These are phyloP conservation scores for Graptemys geographica DNA, from an alignment of 2,797 vertebrate species.

Conservation along the genomic window DNA sequence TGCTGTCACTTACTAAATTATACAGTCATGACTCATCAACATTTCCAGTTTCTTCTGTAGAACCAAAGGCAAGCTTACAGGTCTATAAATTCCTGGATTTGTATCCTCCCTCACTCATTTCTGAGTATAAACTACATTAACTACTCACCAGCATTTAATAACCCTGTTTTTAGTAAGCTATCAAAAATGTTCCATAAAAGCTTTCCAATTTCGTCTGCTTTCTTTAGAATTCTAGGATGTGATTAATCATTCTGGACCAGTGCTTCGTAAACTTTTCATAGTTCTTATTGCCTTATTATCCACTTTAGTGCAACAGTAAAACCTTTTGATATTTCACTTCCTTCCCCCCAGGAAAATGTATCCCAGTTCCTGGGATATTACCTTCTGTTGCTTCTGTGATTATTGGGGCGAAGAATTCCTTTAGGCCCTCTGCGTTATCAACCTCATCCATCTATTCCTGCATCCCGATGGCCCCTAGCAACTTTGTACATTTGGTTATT, in stretches of 20 bases:
- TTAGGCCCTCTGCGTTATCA: slow-evolving; percentile 54
- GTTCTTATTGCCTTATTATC: slow-evolving; percentile 71
- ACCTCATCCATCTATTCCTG: slow-evolving; percentile 57
- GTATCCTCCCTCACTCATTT: not conserved
- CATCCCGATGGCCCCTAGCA: not conserved
- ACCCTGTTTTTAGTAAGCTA: slow-evolving; percentile 19
- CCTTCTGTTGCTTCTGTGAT: slow-evolving; percentile 70
- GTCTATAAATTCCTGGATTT: not conserved
- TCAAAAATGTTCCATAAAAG: slow-evolving; percentile 10
- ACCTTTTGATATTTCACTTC: slow-evolving; percentile 71
- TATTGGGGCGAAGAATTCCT: slow-evolving; percentile 69
- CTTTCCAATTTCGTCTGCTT: slow-evolving; percentile 18
- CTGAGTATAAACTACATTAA: not conserved
- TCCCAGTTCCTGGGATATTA: slow-evolving; percentile 56
- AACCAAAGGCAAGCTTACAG: slow-evolving; percentile 29
- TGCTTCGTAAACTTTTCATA: slow-evolving; percentile 56
- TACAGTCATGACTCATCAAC: slow-evolving; percentile 12
- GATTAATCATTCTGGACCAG: slow-evolving; percentile 47
- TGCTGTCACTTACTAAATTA: not conserved
- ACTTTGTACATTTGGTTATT: slow-evolving; percentile 1
- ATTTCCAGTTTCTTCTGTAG: not conserved
- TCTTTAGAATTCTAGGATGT: slow-evolving; percentile 5
- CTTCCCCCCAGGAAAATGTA: slow-evolving; percentile 64
- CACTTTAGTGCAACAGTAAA: slow-evolving; percentile 57
- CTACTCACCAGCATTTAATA: slow-evolving; percentile 4